Evolutionary conservation across 2,797 vertebrate species (phyloP).

Genomic region (Catamblyrhynchus diadema): DNA sequence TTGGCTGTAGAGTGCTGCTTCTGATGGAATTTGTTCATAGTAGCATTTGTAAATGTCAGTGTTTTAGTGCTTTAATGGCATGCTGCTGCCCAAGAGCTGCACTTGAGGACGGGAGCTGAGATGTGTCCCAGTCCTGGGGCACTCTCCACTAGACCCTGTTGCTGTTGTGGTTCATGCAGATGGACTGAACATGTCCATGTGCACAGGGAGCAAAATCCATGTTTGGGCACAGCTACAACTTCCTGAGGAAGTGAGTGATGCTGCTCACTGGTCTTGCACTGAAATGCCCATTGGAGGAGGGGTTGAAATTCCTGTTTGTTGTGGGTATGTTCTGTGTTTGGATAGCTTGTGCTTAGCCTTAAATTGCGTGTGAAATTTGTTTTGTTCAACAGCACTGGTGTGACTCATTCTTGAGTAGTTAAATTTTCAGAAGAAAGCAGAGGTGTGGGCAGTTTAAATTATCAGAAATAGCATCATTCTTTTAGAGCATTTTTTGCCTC

Average conservation of each 20-base stretch:
- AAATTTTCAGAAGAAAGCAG: conserved; percentile 19
- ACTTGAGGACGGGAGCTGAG: not conserved
- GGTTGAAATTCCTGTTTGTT: not conserved
- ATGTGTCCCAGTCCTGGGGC: not conserved
- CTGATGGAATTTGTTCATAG: not conserved
- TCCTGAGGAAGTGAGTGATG: not conserved
- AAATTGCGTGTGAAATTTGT: not conserved
- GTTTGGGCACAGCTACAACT: not conserved
- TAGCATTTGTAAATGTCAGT: not conserved
- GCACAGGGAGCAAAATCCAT: not conserved
- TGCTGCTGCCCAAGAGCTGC: not conserved
- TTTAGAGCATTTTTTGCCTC: not conserved
- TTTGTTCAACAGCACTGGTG: conserved; percentile 12
- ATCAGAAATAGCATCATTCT: conserved; percentile 23
- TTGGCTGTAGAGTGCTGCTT: not conserved
- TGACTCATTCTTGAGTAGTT: conserved; percentile 47
- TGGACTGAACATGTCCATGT: rapidly evolving
- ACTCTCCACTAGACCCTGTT: rapidly evolving
- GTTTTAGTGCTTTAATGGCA: not conserved
- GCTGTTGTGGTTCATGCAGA: not conserved
- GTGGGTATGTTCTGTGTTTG: not conserved
- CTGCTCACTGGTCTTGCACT: not conserved
- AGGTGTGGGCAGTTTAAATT: not conserved
- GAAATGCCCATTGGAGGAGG: not conserved
- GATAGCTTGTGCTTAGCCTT: not conserved